Conservation (phyloP, 2,797 vertebrate species). For the Manis pentadactyla region DNA sequence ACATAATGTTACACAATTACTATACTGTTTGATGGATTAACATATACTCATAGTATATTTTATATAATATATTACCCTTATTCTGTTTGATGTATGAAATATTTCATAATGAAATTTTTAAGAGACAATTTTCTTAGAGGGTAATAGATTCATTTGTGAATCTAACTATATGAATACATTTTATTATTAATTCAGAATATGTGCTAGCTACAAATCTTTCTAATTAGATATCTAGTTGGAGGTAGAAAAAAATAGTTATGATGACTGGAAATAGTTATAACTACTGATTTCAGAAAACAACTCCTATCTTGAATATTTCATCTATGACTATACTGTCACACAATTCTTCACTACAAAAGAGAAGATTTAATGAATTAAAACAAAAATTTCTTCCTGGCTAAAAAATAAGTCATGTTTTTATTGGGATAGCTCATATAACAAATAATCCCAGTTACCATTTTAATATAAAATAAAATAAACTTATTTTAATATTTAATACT, state of each 20-base stretch:
- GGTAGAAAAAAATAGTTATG: not conserved
- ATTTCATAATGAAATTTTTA: not conserved
- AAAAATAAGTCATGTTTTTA: constrained; percentile 13
- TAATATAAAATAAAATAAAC: not conserved
- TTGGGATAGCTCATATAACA: not conserved
- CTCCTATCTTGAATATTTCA: not conserved
- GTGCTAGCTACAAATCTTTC: not conserved
- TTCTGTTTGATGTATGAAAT: not conserved
- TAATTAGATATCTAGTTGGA: not conserved
- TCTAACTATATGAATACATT: not conserved
- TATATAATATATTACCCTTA: not conserved
- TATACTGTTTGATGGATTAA: not conserved
- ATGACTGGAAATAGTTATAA: not conserved
- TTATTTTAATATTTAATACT: not conserved
- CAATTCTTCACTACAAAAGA: not conserved
- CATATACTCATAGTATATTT: not conserved
- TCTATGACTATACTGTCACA: not conserved
- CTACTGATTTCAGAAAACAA: not conserved
- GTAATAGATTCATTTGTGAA: not conserved
- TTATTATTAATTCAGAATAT: not conserved
- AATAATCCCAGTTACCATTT: not conserved
- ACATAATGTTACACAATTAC: not conserved
- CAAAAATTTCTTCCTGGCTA: not conserved
- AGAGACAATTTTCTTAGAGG: not conserved
- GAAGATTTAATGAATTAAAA: not conserved